A percentile compares a stretch with the other conserved stretches of the same genome.
Conservation (phyloP, 2,797 vertebrate genomes). For the Glyptemys insculpta region DNA sequence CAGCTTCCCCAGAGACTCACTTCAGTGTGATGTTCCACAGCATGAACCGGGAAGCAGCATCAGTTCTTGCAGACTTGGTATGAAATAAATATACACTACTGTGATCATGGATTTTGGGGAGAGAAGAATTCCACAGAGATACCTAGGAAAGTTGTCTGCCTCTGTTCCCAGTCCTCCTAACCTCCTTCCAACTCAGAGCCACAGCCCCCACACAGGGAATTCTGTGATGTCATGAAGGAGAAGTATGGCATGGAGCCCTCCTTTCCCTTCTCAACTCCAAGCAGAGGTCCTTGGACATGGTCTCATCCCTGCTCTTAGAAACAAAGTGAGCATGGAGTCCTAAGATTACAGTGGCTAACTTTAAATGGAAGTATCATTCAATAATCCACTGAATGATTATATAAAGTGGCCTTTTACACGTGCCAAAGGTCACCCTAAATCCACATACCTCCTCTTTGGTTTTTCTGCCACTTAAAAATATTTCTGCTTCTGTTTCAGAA, state of each 20-base stretch:
- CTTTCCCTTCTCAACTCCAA: not conserved
- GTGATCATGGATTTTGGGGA: not conserved
- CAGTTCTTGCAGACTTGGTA: not conserved
- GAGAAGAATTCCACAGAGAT: not conserved
- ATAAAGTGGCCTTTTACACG: not conserved
- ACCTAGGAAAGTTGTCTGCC: not conserved
- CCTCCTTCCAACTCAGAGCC: not conserved
- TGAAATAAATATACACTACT: not conserved
- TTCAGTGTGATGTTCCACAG: not conserved
- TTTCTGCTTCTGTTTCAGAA: not conserved
- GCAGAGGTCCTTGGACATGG: not conserved
- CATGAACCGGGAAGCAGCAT: not conserved
- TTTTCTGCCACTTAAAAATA: not conserved
- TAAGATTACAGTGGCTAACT: not conserved
- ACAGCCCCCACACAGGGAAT: too few relatives aligned
- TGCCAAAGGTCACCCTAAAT: not conserved
- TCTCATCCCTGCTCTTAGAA: not conserved
- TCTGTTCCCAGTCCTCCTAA: accelerated
- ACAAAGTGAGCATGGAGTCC: not conserved
- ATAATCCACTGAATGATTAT: not conserved
- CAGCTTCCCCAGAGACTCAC: not conserved
- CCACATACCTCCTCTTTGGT: not conserved
- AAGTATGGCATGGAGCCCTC: not conserved
- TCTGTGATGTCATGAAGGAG: not conserved
- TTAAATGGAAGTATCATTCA: not conserved